phyloP scores from a whole-genome alignment of 2,113 vertebrate species.

The Bungarus multicinctus region DNA sequence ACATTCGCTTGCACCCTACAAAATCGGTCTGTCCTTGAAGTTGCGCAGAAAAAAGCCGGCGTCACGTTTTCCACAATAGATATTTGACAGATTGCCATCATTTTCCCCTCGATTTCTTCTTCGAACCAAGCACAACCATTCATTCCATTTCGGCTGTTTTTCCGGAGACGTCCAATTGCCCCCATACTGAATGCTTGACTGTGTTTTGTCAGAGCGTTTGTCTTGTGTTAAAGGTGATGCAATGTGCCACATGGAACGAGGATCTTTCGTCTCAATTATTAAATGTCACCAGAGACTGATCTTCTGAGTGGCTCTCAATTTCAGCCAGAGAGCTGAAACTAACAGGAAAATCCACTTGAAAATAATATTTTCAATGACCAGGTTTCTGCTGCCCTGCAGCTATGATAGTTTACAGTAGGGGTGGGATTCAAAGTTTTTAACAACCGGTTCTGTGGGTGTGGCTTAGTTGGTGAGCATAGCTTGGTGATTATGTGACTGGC shows the following conservation, averaged over 20 bases:
- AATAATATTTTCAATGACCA: not conserved
- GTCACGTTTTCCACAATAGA: not conserved
- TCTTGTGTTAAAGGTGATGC: not conserved
- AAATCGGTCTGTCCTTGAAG: not conserved
- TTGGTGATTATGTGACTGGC: too few relatives aligned
- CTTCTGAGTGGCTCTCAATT: not conserved
- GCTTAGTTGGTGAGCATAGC: too few relatives aligned
- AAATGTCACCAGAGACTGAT: not conserved
- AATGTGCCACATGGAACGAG: not conserved
- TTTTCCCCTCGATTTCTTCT: not conserved
- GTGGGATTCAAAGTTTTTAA: too few relatives aligned
- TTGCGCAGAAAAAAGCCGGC: too few relatives aligned
- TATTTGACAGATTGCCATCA: not conserved
- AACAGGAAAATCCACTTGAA: not conserved
- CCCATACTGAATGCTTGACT: not conserved
- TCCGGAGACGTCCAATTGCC: not conserved
- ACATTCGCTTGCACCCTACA: too few relatives aligned
- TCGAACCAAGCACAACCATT: not conserved
- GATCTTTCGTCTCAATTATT: not conserved
- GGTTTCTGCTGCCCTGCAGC: not conserved
- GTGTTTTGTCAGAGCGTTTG: not conserved
- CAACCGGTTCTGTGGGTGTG: too few relatives aligned
- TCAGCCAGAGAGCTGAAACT: not conserved
- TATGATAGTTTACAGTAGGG: not conserved
- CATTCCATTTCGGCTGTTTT: not conserved